These are phyloP conservation scores for Hoplodrina ambigua DNA, from an alignment of 2,888 invertebrate species.

Conservation along the genomic window DNA sequence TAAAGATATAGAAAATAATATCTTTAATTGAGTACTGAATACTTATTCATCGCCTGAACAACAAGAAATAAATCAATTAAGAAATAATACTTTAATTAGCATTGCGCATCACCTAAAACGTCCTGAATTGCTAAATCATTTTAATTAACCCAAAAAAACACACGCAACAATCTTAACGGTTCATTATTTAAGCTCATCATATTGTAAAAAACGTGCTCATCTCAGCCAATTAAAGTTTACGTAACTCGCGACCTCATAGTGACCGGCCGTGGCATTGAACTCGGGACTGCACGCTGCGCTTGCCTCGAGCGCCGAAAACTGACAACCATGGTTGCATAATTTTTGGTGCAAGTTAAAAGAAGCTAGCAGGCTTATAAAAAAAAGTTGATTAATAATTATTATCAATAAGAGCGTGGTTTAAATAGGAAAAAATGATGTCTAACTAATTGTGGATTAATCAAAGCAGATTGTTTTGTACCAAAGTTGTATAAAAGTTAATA, in stretches of 20 bases:
- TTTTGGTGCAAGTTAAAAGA: conserved; percentile 22
- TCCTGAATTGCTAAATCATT: conserved; percentile 19
- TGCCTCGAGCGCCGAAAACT: conserved; percentile 67
- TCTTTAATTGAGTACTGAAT: too few species aligned
- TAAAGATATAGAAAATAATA: too few species aligned
- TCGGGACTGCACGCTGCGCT: conserved; percentile 61
- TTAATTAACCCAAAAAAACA: conserved; percentile 32
- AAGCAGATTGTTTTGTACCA: too few species aligned
- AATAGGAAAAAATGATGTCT: too few species aligned
- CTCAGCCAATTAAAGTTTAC: conserved; percentile 61
- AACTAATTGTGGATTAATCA: too few species aligned
- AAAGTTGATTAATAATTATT: too few species aligned
- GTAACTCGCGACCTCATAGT: conserved; percentile 67
- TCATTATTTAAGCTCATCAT: conserved; percentile 47
- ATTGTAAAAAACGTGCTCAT: conserved; percentile 60
- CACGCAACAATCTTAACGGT: conserved; percentile 39
- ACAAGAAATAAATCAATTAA: too few species aligned
- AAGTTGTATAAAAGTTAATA: too few species aligned
- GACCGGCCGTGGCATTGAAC: conserved; percentile 81
- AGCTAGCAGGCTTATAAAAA: not conserved
- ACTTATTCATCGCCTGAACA: too few species aligned
- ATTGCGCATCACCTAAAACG: not conserved
- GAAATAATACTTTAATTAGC: too few species aligned
- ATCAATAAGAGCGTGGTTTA: too few species aligned
- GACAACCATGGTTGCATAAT: conserved; percentile 63